Evolutionary conservation across 2,888 invertebrate species (phyloP).

Genomic region (Tipula vernalis): DNA sequence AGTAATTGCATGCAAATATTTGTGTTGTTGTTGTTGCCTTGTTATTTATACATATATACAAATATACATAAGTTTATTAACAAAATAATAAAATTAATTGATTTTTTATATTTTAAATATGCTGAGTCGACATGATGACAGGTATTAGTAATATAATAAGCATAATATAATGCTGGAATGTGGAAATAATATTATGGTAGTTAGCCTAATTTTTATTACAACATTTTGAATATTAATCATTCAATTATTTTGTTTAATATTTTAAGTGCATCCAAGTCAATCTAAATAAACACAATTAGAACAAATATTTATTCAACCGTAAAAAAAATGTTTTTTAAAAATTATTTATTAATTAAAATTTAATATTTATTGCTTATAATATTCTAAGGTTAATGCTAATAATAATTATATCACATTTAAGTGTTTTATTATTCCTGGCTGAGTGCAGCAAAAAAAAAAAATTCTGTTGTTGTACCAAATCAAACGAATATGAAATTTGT

Average conservation of each 20-base stretch:
- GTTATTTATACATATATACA: neutral
- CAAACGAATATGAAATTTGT: neutral
- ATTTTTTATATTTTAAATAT: neutral
- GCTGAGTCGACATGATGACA: neutral
- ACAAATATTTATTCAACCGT: neutral
- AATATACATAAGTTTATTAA: neutral
- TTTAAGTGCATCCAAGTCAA: neutral
- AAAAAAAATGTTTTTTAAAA: neutral
- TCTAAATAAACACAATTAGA: neutral
- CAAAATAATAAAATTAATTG: neutral
- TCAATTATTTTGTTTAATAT: neutral
- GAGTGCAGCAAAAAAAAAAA: neutral
- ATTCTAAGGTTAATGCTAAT: neutral
- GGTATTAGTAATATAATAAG: neutral
- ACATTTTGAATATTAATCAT: neutral
- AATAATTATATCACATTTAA: neutral
- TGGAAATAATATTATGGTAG: neutral
- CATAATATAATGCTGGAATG: neutral
- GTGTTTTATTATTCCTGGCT: neutral
- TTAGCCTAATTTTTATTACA: neutral
- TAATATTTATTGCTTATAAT: neutral
- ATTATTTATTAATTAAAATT: neutral
- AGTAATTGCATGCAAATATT: conserved; percentile 4
- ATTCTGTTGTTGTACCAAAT: neutral
- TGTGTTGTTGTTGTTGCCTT: neutral